phyloP scores from a whole-genome alignment of 2,797 vertebrate genomes.

The Hafferia zeledoni region DNA sequence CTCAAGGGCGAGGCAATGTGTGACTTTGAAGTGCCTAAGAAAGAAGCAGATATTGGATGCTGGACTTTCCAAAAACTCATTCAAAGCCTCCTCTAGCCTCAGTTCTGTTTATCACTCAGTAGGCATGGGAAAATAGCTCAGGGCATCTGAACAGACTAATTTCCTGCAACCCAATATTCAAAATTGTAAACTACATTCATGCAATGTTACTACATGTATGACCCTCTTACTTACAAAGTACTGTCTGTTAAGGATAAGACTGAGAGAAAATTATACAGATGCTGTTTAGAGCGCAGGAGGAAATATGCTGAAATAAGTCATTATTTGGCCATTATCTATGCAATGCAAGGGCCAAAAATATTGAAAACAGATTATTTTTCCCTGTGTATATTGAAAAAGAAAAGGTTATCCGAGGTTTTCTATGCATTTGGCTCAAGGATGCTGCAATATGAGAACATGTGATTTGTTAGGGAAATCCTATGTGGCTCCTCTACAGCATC shows the following conservation, averaged over 20 bases:
- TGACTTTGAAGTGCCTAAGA: neutral
- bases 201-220: neutral
- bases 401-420: constrained; percentile 57
- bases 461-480: constrained; percentile 64
- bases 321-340: constrained; percentile 31
- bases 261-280: neutral
- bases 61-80: neutral
- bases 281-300: neutral
- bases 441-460: constrained; percentile 33
- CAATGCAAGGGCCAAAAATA: neutral
- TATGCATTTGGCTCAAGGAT: constrained; percentile 53
- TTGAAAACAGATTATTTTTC: constrained; percentile 24
- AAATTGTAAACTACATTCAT: neutral
- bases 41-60: neutral
- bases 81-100: neutral
- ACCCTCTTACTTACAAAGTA: neutral
- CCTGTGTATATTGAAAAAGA: constrained; percentile 7
- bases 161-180: neutral
- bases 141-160: neutral
- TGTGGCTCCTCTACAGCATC: constrained; percentile 54
- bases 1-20: neutral
- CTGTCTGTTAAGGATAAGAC: neutral
- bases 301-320: constrained; percentile 39
- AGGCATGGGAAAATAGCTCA: neutral
- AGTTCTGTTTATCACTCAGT: neutral